These are phyloP conservation scores for Scaptomyza tumidula DNA, from an alignment of 2,888 invertebrate species.

Conservation along the genomic window DNA sequence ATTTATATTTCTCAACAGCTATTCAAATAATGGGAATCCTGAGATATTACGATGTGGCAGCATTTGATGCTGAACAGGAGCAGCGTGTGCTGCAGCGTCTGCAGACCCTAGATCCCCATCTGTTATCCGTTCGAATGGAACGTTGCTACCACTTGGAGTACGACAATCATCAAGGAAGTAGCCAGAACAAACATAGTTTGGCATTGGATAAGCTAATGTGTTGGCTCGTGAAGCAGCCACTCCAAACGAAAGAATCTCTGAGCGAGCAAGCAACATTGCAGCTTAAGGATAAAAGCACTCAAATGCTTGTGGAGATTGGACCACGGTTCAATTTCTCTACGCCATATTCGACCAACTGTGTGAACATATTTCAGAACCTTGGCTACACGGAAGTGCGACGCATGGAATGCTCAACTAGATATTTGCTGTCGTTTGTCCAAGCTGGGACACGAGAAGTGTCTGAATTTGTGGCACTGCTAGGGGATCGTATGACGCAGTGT, in stretches of 20 bases:
- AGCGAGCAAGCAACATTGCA: slow-evolving; percentile 54
- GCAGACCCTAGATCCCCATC: slow-evolving; percentile 80
- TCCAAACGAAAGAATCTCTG: slow-evolving; percentile 86
- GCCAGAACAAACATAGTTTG: slow-evolving; percentile 82
- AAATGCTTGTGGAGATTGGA: slow-evolving; percentile 92
- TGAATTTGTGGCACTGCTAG: slow-evolving; percentile 87
- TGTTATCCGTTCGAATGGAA: slow-evolving; percentile 85
- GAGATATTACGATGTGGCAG: slow-evolving; percentile 69
- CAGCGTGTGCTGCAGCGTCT: slow-evolving; percentile 86
- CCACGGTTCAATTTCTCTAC: slow-evolving; percentile 98
- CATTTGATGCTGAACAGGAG: slow-evolving; percentile 85
- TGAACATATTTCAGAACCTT: slow-evolving; percentile 95
- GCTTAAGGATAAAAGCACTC: slow-evolving; percentile 79
- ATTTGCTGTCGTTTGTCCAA: slow-evolving; percentile 86
- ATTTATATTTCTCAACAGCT: slow-evolving; percentile 20
- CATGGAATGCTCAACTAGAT: slow-evolving; percentile 93
- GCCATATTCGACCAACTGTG: slow-evolving; percentile 97
- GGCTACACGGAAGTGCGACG: slow-evolving; percentile 90
- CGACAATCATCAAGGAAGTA: slow-evolving; percentile 4
- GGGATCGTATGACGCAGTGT: slow-evolving; percentile 98
- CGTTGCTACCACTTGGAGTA: slow-evolving; percentile 92
- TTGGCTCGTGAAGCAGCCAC: slow-evolving; percentile 92
- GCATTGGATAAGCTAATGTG: slow-evolving; percentile 87
- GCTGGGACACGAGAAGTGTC: slow-evolving; percentile 30
- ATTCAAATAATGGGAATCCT: slow-evolving; percentile 67